Conservation (phyloP, 2,113 vertebrate species). For the Callipepla squamata region DNA sequence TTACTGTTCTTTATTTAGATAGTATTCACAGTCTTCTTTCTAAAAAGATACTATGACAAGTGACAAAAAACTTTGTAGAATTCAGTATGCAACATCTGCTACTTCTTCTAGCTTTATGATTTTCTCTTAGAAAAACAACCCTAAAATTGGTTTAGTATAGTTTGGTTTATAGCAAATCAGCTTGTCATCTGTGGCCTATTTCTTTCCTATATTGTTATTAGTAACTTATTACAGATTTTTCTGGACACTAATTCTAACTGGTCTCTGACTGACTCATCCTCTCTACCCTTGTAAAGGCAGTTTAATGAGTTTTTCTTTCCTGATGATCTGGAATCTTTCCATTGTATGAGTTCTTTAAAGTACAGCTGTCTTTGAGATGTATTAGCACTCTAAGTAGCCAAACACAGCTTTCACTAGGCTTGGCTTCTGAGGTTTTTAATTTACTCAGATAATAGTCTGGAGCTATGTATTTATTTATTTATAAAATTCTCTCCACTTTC, state of each 20-base stretch:
- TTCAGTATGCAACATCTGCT: background rate
- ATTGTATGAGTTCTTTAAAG: background rate
- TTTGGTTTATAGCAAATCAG: background rate
- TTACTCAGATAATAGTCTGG: background rate
- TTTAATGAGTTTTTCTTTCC: background rate
- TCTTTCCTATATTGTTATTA: background rate
- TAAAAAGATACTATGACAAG: constrained; percentile 5
- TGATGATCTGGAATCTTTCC: background rate
- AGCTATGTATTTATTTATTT: background rate
- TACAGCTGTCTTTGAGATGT: background rate
- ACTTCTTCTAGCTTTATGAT: background rate
- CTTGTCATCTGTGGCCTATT: background rate
- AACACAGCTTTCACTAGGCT: background rate
- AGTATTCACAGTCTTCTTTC: background rate
- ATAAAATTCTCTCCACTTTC: background rate
- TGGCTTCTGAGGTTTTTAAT: background rate
- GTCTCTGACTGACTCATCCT: background rate
- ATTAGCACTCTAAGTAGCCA: background rate
- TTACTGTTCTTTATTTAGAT: constrained; percentile 14
- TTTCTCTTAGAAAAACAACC: background rate
- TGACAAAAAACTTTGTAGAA: background rate
- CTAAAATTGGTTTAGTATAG: background rate
- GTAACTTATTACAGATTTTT: constrained; percentile 8
- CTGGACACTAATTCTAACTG: background rate
- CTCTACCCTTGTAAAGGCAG: background rate